phyloP scores from a whole-genome alignment of 2,797 vertebrate genomes.

The Cottoperca gobio region DNA sequence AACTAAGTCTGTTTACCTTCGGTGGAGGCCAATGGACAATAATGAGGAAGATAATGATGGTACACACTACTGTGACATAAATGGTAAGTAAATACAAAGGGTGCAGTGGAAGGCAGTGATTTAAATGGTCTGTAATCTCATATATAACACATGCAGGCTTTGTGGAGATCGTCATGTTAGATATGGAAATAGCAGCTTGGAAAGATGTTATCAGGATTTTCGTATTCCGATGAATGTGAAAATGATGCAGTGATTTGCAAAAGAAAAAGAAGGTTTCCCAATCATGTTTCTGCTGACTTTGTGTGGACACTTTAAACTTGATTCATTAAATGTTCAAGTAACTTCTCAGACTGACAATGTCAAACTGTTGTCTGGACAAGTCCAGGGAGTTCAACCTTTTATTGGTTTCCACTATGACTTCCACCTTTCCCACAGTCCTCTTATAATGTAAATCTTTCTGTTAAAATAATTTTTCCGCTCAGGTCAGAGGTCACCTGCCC shows the following conservation, averaged over 20 bases:
- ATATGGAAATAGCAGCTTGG: not conserved
- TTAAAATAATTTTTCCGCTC: slow-evolving; percentile 10
- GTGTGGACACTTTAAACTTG: not conserved
- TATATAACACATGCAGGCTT: not conserved
- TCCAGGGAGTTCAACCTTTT: not conserved
- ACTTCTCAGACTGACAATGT: not conserved
- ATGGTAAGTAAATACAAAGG: not conserved
- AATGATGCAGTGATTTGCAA: not conserved
- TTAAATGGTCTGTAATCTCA: not conserved
- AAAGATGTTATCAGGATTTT: not conserved
- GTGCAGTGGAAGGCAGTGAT: not conserved
- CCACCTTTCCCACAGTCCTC: not conserved
- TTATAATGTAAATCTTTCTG: not conserved
- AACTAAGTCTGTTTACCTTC: not conserved
- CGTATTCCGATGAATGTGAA: not conserved
- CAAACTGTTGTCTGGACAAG: not conserved
- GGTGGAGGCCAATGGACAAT: not conserved
- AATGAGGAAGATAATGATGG: not conserved
- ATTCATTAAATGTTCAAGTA: not conserved
- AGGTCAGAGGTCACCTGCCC: slow-evolving; percentile 33
- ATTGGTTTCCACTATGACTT: not conserved
- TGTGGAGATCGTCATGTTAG: not conserved
- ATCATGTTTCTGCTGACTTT: not conserved
- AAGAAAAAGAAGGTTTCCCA: not conserved
- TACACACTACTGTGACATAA: not conserved